Conservation (phyloP, 2,888 invertebrate genomes). For the Drosophila helvetica region DNA sequence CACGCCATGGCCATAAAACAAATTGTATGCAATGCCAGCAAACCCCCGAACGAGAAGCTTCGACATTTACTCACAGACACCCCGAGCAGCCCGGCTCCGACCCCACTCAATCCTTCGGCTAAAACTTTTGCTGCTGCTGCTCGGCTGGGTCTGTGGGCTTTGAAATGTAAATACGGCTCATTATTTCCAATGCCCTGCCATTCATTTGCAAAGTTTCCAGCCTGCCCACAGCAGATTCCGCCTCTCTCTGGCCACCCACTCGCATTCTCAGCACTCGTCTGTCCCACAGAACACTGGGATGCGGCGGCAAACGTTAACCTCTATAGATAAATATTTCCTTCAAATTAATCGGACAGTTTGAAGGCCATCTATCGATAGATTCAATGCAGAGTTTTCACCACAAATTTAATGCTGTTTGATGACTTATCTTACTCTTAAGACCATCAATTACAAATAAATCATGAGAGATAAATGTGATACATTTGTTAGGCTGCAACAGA, state of each 20-base stretch:
- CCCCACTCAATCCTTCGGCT: slow-evolving; percentile 20
- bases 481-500: too few relatives aligned
- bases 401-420: too few relatives aligned
- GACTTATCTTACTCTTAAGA: too few relatives aligned
- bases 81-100: too few relatives aligned
- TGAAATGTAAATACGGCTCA: slow-evolving; percentile 77
- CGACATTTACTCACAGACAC: slow-evolving; percentile 20
- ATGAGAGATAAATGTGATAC: too few relatives aligned
- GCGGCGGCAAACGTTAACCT: not conserved
- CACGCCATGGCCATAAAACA: slow-evolving; percentile 73
- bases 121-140: slow-evolving; percentile 34
- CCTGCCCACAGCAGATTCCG: slow-evolving; percentile 7
- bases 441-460: too few relatives aligned
- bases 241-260: slow-evolving; percentile 2
- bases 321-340: not conserved
- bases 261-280: not conserved
- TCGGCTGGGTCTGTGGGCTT: slow-evolving; percentile 47
- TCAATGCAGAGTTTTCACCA: not conserved
- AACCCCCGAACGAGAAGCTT: slow-evolving; percentile 46
- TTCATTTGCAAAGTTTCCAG: slow-evolving; percentile 65
- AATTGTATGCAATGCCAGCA: slow-evolving; percentile 70
- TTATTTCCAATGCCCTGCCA: slow-evolving; percentile 71
- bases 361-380: not conserved
- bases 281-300: not conserved
- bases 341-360: not conserved